A percentile compares a stretch with the other conserved stretches of the same genome.
These are phyloP conservation scores for Tautogolabrus adspersus DNA, from an alignment of 2,113 vertebrate genomes.

Conservation along the genomic window DNA sequence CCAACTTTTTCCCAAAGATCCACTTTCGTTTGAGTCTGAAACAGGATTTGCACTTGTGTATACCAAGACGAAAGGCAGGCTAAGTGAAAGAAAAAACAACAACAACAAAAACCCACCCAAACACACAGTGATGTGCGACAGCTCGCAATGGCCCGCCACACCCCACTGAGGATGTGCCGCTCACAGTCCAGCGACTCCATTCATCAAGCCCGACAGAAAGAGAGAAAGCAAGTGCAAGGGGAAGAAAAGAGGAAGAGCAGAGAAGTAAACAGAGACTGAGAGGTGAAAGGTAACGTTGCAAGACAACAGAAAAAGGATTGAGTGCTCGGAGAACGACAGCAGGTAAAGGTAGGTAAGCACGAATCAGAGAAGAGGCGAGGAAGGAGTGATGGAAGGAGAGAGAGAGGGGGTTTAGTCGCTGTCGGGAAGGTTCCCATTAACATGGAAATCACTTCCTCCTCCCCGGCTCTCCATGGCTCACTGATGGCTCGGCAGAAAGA, in stretches of 20 bases:
- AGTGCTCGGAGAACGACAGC: constrained; percentile 27
- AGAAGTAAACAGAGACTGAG: constrained; percentile 72
- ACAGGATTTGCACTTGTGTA: constrained; percentile 36
- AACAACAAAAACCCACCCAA: constrained; percentile 4
- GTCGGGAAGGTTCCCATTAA: constrained; percentile 80
- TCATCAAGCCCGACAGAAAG: constrained; percentile 77
- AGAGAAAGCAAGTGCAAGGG: constrained; percentile 23
- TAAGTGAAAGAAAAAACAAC: constrained; percentile 26
- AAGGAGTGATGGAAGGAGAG: constrained; percentile 26
- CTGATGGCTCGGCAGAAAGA: constrained; percentile 79
- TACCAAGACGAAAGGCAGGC: constrained; percentile 18
- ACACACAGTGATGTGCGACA: constrained; percentile 54
- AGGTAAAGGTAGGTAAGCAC: constrained; percentile 50
- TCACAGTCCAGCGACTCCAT: constrained; percentile 80
- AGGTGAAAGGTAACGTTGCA: constrained; percentile 67
- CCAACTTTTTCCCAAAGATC: constrained; percentile 43
- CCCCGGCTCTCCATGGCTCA: constrained; percentile 68
- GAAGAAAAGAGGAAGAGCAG: constrained; percentile 34
- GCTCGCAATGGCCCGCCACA: constrained; percentile 63
- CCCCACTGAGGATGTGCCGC: constrained; percentile 66
- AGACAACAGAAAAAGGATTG: constrained; percentile 47
- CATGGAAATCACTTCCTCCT: constrained; percentile 83
- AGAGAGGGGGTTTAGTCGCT: constrained; percentile 51
- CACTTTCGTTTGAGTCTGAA: constrained; percentile 17
- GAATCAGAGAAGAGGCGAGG: constrained; percentile 40